Evolutionary conservation across 37 sponge, comb jelly and placozoan species (phyloP).

Genomic region (Bolinopsis microptera): DNA sequence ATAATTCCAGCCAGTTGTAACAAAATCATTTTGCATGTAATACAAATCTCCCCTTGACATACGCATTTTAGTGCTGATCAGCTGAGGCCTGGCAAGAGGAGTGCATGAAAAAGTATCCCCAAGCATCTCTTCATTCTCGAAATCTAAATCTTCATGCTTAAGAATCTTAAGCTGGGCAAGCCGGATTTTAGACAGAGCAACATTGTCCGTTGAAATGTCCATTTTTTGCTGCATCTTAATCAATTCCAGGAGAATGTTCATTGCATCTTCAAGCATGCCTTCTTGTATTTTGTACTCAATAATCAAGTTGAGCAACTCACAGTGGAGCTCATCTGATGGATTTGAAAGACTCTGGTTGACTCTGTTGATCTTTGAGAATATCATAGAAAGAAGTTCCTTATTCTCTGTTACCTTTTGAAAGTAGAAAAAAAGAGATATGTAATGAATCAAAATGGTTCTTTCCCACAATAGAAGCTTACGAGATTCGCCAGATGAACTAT

Average conservation of each 20-base stretch:
- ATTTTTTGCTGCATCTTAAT: background rate
- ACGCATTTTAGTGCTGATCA: conserved; percentile 16
- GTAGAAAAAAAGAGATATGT: conserved; percentile 43
- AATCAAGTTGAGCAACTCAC: conserved; percentile 34
- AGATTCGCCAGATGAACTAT: background rate
- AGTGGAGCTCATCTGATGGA: conserved; percentile 35
- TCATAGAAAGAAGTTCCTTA: background rate
- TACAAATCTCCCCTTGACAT: conserved; percentile 43
- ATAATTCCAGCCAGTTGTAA: conserved; percentile 38
- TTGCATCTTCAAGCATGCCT: conserved; percentile 31
- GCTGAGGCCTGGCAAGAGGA: conserved; percentile 13
- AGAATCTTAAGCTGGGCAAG: conserved; percentile 22
- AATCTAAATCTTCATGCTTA: background rate
- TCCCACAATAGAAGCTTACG: background rate
- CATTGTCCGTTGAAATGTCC: background rate
- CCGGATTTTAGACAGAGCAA: background rate
- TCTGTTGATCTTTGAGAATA: background rate
- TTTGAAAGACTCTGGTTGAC: conserved; percentile 13
- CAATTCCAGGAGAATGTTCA: background rate
- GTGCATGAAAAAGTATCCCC: conserved; percentile 2
- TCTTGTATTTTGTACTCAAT: conserved; percentile 56
- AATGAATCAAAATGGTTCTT: conserved; percentile 14
- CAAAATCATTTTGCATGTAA: conserved; percentile 43
- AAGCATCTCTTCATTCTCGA: background rate
- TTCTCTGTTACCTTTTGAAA: conserved; percentile 8